Evolutionary conservation across 2,113 vertebrate species (phyloP), one percentile per base, ranked within the genome.

Genomic region (Salvelinus alpinus): DNA sequence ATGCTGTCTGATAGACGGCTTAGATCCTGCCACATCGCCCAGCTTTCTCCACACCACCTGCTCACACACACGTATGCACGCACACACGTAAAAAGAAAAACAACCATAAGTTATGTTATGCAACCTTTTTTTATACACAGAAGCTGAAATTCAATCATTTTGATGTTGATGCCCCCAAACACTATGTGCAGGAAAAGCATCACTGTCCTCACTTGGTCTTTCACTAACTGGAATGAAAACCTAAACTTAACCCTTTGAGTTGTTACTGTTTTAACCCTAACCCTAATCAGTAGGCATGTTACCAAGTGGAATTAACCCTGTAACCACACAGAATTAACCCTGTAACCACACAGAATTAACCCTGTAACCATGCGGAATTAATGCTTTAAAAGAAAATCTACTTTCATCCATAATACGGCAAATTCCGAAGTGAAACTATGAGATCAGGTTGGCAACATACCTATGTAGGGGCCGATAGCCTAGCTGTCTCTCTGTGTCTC

Each of bases 31-130:
- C 0, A 97, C 98, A 7, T 99, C 98, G 0, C 97, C 98, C 86
- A 99, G 92, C 85, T 99, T 99, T 79, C 97, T 90, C 98, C 98
- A 99, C 90, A 99, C 98, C 90, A 99, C 98, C 98, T 99, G 92
- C 71, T 60, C 76, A 70, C 82, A 94, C 94, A 72, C 68, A 66
- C 44, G 62, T 18, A 62, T 31, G n/a, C 22, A 27, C 5, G 80
- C 66, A 82, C n/a, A 51, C 67, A 71, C 25, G 62, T 59, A 70
- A 14, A 71, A 1, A 69, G 48, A 76, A 59, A 59, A 44, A 71
- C 62, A 72, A 47, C 78, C 25, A 47, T 68, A 48, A 71, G 48
- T 11, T 13, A 1, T 47, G 25, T 22, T 20, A 22, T 20, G 54
- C 16, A 62, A 4, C 3, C 54, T 6, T 24, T 62, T 22, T 62